These are phyloP conservation scores for Colostygia pectinataria DNA, from an alignment of 2,888 invertebrate species.

Conservation along the genomic window DNA sequence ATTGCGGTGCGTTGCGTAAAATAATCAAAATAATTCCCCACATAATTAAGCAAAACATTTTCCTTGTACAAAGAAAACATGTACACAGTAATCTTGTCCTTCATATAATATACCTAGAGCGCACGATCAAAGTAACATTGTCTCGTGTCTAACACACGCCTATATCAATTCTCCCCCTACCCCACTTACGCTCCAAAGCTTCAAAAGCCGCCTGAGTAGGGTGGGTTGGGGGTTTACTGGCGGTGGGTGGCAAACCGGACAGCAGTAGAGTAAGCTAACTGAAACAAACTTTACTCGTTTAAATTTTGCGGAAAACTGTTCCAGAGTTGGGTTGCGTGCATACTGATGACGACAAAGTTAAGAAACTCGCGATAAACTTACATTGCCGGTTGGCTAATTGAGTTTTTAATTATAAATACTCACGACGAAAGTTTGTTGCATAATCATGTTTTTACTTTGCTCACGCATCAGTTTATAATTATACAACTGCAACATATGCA, in stretches of 20 bases:
- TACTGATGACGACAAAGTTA: slow-evolving; percentile 62
- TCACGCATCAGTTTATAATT: slow-evolving; percentile 11
- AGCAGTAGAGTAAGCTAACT: slow-evolving; percentile 68
- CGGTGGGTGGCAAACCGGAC: slow-evolving; percentile 55
- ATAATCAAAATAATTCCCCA: slow-evolving; percentile 13
- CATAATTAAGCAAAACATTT: slow-evolving; percentile 18
- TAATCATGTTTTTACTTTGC: slow-evolving; percentile 18
- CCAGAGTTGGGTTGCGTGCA: slow-evolving; percentile 65
- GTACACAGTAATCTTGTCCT: slow-evolving; percentile 40
- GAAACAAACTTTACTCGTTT: slow-evolving; percentile 82
- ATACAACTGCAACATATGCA: background rate
- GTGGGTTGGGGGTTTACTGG: slow-evolving; percentile 16
- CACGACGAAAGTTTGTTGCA: slow-evolving; percentile 24
- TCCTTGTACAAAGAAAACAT: slow-evolving; percentile 35
- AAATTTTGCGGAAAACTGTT: slow-evolving; percentile 75
- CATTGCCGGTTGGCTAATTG: slow-evolving; percentile 57
- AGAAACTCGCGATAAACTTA: slow-evolving; percentile 60
- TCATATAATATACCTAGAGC: slow-evolving; percentile 51
- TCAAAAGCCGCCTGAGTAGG: slow-evolving; percentile 13
- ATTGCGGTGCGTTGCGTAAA: slow-evolving; percentile 3
- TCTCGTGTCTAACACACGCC: slow-evolving; percentile 61
- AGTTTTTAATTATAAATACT: slow-evolving; percentile 55
- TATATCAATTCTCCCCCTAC: slow-evolving; percentile 51
- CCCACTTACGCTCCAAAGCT: slow-evolving; percentile 29
- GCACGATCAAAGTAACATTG: slow-evolving; percentile 58